Base-by-base conservation (phyloP, 2,888 invertebrate species). In the Mythimna pallens region DNA sequence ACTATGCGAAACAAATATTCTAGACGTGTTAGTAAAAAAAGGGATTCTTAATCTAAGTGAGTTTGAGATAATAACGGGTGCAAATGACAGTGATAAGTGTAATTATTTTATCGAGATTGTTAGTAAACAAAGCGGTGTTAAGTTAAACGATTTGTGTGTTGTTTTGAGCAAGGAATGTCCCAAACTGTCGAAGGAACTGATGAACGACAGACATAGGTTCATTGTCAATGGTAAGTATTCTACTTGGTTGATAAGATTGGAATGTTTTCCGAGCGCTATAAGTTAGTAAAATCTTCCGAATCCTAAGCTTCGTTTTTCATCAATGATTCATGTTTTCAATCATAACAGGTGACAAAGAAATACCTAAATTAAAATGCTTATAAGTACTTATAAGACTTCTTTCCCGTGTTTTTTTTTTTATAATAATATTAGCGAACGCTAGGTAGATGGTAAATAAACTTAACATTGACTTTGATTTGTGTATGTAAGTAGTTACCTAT, bases 21-120 rank as follows among this genome's bases (percentile, higher is more conserved):
- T 97, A 83, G 97, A 97, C 79, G 96, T 97, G 81, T 94, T 97
- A 75, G 97, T 97, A 70, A 97, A 97, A 90, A 97, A 97, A 88
- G 97, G 97, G 65, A 96, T 97, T 81, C 96, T 97, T 78, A 97
- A 95, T 87, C 94, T 97, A 81, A 96, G 96, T 85, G 97, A 97
- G 86, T 96, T 97, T 83, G 97, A 97, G 91, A 94, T 93, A 78
- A 94, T 96, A 82, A 93, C 94, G 17, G 92, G 95, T 91, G 95
- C 95, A 36, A 87, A 90, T 64, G 95, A 96, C 72, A 91, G 92
- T 88, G 96, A 96, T 83, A 97, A 97, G 93, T 97, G 97, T 88
- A 94, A 96, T 89, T 96, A 96, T 91, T 96, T 97, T 85, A 96
- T 97, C 78, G 97, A 97, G 86, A 94, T 97, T 93, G 97, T 97